These are phyloP conservation scores for Meteorus sp. DNA, from an alignment of 1,140 invertebrate genomes.

Conservation along the genomic window DNA sequence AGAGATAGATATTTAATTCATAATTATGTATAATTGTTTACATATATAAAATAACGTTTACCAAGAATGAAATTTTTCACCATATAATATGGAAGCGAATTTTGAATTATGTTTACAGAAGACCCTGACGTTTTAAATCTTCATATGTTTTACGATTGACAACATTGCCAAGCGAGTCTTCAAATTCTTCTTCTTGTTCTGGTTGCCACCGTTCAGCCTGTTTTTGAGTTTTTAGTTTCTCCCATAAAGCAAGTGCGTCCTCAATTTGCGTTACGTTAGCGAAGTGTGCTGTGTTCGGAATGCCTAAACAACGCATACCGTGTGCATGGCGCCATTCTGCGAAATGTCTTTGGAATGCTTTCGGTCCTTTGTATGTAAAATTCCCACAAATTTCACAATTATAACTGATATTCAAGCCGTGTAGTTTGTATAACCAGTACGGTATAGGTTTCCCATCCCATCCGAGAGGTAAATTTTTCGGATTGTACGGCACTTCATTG, in stretches of 20 bases:
- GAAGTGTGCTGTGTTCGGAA: slow-evolving; percentile 99
- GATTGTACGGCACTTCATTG: slow-evolving; percentile 97
- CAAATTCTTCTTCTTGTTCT: slow-evolving; percentile 97
- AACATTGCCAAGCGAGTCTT: slow-evolving; percentile 98
- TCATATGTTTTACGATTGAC: slow-evolving; percentile 98
- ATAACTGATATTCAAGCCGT: slow-evolving; percentile 98
- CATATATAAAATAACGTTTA: slow-evolving; percentile 36
- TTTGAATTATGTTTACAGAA: slow-evolving; percentile 69
- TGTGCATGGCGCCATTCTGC: slow-evolving; percentile 99
- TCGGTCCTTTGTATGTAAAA: slow-evolving; percentile 98
- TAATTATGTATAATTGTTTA: no score
- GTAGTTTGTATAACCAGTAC: slow-evolving; percentile 99
- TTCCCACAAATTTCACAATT: slow-evolving; percentile 99
- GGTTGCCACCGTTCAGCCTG: slow-evolving; percentile 95
- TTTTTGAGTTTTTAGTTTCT: slow-evolving; percentile 94
- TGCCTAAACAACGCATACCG: slow-evolving; percentile 98
- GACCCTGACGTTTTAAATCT: slow-evolving; percentile 96
- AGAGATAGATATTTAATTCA: no score
- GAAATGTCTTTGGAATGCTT: slow-evolving; percentile 99
- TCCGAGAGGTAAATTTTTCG: slow-evolving; percentile 97
- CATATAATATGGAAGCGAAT: slow-evolving; percentile 35
- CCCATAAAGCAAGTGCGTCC: slow-evolving; percentile 96
- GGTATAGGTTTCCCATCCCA: slow-evolving; percentile 99
- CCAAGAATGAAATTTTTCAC: slow-evolving; percentile 51
- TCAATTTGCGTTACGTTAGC: slow-evolving; percentile 99